Percentiles rank a stretch among this genome's conserved stretches.
Evolutionary conservation across 2,113 vertebrate species (phyloP).

Genomic region (Eptesicus fuscus): DNA sequence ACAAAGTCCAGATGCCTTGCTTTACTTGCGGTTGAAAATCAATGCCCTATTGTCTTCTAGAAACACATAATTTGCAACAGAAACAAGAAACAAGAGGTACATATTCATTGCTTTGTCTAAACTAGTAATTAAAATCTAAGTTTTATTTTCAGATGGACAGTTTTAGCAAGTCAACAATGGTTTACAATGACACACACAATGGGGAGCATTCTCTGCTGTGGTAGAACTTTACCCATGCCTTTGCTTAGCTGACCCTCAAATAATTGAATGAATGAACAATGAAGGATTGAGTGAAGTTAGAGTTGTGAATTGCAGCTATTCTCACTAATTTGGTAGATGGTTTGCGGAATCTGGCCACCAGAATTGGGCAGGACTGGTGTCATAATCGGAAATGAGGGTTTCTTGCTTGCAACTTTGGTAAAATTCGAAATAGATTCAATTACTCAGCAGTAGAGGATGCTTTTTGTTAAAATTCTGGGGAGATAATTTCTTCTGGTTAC

Average conservation of each 20-base stretch:
- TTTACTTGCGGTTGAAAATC: conserved; percentile 72
- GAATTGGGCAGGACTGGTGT: neutral
- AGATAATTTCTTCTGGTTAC: conserved; percentile 38
- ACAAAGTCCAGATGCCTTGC: conserved; percentile 74
- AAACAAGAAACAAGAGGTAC: conserved; percentile 54
- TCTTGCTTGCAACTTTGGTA: conserved; percentile 3
- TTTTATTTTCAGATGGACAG: neutral
- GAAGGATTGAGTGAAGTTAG: neutral
- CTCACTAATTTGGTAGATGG: neutral
- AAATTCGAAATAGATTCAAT: neutral
- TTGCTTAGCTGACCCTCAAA: neutral
- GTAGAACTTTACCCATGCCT: neutral
- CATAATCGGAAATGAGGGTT: neutral
- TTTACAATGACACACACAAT: neutral
- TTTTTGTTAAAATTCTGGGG: neutral
- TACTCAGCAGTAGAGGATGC: neutral
- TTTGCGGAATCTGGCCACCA: neutral
- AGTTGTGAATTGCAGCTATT: neutral
- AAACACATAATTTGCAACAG: conserved; percentile 57
- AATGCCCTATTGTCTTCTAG: conserved; percentile 58
- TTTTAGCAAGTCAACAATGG: conserved; percentile 44
- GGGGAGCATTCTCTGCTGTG: neutral
- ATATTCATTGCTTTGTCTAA: conserved; percentile 50
- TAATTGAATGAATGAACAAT: neutral
- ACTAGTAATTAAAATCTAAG: conserved; percentile 45